Conservation (phyloP, 2,797 vertebrate genomes). For the Pygocentrus nattereri region DNA sequence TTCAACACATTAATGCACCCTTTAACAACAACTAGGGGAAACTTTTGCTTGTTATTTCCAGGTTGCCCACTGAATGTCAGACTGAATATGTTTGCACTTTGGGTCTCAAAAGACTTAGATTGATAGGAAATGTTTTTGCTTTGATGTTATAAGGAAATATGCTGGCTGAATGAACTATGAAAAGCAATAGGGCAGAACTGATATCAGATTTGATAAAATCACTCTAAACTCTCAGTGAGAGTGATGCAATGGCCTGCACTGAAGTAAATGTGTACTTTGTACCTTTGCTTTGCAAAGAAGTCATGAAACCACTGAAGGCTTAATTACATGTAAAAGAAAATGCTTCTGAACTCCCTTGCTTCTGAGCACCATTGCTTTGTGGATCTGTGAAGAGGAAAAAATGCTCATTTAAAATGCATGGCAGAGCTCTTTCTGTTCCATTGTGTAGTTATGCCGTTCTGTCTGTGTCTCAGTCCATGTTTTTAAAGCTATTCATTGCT, state of each 20-base stretch:
- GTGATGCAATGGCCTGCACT: not conserved
- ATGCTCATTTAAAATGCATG: slow-evolving; percentile 18
- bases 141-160: not conserved
- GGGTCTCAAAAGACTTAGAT: not conserved
- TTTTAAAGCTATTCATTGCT: slow-evolving; percentile 15
- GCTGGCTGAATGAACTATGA: not conserved
- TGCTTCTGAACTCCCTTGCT: not conserved
- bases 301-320: not conserved
- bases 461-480: not conserved
- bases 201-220: not conserved
- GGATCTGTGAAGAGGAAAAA: not conserved
- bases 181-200: not conserved
- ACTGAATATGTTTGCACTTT: not conserved
- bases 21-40: not conserved
- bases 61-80: not conserved
- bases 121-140: not conserved
- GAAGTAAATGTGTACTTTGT: not conserved
- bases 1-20: not conserved
- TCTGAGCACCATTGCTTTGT: not conserved
- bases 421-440: not conserved
- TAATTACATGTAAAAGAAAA: not conserved
- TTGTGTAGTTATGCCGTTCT: not conserved
- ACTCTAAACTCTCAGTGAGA: not conserved
- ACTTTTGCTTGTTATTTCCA: not conserved
- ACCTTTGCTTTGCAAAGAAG: not conserved